Evolutionary conservation across 1,140 invertebrate species (phyloP).

Genomic region (Ceratina japonica): DNA sequence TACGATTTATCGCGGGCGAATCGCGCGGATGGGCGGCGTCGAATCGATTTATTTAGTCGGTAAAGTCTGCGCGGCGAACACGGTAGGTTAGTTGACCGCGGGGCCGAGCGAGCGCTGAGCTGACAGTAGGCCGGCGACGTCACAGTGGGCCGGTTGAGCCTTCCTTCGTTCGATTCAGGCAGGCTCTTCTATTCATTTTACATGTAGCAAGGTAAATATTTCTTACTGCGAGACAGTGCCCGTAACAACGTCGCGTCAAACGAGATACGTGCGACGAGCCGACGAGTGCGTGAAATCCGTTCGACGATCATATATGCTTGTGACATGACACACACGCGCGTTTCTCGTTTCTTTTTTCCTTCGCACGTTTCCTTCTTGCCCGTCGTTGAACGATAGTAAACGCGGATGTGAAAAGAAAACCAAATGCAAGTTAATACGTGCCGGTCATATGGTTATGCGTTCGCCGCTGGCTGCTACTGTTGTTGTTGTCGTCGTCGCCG

Average conservation of each 20-base stretch:
- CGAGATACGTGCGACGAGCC: slow-evolving; percentile 9
- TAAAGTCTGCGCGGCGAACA: slow-evolving; percentile 70
- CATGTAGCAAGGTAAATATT: slow-evolving; percentile 81
- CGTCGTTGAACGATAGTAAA: no score
- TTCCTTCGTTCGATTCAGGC: slow-evolving; percentile 79
- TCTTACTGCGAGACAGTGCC: slow-evolving; percentile 59
- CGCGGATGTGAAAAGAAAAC: no score
- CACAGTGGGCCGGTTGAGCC: slow-evolving; percentile 80
- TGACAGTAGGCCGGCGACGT: slow-evolving; percentile 81
- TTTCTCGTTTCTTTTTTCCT: not conserved
- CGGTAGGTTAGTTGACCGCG: slow-evolving; percentile 79
- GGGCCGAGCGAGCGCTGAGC: slow-evolving; percentile 79
- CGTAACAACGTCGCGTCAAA: slow-evolving; percentile 2
- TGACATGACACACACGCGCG: not conserved
- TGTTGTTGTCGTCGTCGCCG: slow-evolving; percentile 44
- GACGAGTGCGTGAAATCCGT: slow-evolving; percentile 48
- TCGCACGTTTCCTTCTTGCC: slow-evolving; percentile 24
- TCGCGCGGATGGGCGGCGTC: slow-evolving; percentile 35
- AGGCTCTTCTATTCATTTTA: slow-evolving; percentile 79
- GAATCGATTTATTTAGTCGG: slow-evolving; percentile 63
- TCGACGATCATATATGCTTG: slow-evolving; percentile 5
- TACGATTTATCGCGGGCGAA: slow-evolving; percentile 56
- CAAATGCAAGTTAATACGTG: no score
- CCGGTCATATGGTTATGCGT: slow-evolving; percentile 20
- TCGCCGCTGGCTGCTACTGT: slow-evolving; percentile 26